phyloP scores from a whole-genome alignment of 2,888 invertebrate species.

The Sphaeridia pumilis region DNA sequence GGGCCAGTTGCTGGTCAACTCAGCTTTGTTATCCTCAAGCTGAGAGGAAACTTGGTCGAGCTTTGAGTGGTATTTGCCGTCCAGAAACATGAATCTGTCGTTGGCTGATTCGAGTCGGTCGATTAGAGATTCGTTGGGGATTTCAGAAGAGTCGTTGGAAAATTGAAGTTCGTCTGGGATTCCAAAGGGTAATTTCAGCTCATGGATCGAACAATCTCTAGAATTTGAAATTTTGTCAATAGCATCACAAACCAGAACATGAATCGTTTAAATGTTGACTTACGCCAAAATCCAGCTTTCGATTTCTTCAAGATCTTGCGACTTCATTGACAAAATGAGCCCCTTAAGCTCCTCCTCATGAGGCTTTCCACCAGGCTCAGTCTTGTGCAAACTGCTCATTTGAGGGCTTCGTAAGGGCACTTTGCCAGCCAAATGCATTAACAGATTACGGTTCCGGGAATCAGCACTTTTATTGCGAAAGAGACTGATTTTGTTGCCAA shows the following conservation, averaged over 20 bases:
- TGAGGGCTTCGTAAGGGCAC: too few relatives aligned
- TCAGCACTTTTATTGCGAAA: slow-evolving; percentile 6
- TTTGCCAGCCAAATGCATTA: slow-evolving; percentile 18
- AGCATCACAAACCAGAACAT: too few relatives aligned
- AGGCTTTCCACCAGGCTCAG: too few relatives aligned
- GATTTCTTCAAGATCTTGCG: too few relatives aligned
- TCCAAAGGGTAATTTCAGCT: slow-evolving; percentile 26
- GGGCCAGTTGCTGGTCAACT: slow-evolving; percentile 12
- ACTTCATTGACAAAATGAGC: too few relatives aligned
- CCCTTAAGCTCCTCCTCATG: too few relatives aligned
- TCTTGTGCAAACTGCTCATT: too few relatives aligned
- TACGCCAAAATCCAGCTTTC: slow-evolving; percentile 20
- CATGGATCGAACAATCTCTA: slow-evolving; percentile 5
- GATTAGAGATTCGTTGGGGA: slow-evolving; percentile 2
- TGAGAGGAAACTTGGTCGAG: slow-evolving; percentile 23
- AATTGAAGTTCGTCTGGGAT: slow-evolving; percentile 21
- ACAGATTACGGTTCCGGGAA: slow-evolving; percentile 10
- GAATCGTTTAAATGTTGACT: slow-evolving; percentile 1
- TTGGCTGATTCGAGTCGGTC: slow-evolving; percentile 21
- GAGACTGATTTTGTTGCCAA: slow-evolving; percentile 1
- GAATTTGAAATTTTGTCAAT: too few relatives aligned
- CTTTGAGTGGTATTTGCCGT: slow-evolving; percentile 31
- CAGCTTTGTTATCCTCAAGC: slow-evolving; percentile 8
- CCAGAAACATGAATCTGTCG: slow-evolving; percentile 30
- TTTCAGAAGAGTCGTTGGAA: slow-evolving; percentile 11